Conservation (phyloP, 2,797 vertebrate genomes). For the Rhynchotus rufescens region DNA sequence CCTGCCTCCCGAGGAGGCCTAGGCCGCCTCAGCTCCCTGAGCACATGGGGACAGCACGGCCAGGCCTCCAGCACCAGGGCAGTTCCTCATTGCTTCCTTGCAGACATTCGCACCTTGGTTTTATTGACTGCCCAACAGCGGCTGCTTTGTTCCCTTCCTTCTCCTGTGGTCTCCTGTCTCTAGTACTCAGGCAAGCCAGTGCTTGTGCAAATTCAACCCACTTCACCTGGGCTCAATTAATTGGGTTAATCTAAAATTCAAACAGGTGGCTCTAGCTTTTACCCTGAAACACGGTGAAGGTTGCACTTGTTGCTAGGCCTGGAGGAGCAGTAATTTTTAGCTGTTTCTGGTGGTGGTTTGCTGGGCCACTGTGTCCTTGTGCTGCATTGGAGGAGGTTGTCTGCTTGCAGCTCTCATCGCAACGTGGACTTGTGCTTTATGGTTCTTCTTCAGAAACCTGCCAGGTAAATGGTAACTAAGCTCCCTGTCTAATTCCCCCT, state of each 20-base stretch:
- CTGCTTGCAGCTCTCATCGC: rapidly evolving
- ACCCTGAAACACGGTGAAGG: background rate
- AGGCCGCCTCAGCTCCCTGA: rapidly evolving
- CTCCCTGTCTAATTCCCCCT: background rate
- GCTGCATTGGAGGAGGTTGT: background rate
- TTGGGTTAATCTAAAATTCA: background rate
- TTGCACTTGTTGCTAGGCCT: no score
- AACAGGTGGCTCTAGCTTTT: background rate
- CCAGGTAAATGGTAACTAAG: rapidly evolving
- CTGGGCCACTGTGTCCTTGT: background rate
- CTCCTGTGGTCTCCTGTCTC: background rate
- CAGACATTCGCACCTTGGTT: background rate
- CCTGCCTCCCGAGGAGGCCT: background rate
- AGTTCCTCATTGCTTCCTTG: background rate
- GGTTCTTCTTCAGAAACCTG: background rate
- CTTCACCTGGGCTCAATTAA: background rate
- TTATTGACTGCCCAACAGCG: background rate
- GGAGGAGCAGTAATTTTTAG: background rate
- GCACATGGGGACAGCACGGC: rapidly evolving
- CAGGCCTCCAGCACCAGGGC: background rate
- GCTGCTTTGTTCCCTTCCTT: background rate
- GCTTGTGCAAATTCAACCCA: background rate
- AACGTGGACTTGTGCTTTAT: rapidly evolving
- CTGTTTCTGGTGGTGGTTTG: no score
- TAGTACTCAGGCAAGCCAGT: background rate